Conservation (phyloP, 2,113 vertebrate genomes). For the Seriola rivoliana region DNA sequence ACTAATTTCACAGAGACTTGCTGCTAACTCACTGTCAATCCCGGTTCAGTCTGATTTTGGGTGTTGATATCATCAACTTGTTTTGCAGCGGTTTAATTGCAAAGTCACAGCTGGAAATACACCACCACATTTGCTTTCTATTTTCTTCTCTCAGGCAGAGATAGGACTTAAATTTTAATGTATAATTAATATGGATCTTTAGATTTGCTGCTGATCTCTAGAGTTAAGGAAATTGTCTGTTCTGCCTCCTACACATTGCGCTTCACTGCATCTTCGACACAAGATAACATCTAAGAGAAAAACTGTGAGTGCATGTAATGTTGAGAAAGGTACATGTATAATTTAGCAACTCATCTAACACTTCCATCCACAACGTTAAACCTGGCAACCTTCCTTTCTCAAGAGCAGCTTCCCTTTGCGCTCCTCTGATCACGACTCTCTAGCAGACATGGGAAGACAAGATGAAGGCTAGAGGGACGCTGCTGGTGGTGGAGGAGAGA, state of each 20-base stretch:
- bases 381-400: conserved; percentile 9
- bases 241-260: conserved; percentile 29
- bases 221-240: conserved; percentile 34
- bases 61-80: background rate
- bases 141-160: conserved; percentile 2
- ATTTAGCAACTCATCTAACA: conserved; percentile 42
- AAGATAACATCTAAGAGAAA: conserved; percentile 17
- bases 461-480: conserved; percentile 30
- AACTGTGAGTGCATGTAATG: conserved; percentile 8
- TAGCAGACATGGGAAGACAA: conserved; percentile 19
- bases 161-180: conserved; percentile 8
- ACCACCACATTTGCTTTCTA: conserved; percentile 4
- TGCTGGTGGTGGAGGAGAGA: conserved; percentile 22
- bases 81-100: conserved; percentile 26
- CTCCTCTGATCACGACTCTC: conserved; percentile 28
- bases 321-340: conserved; percentile 10
- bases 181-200: conserved; percentile 31
- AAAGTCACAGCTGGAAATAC: conserved; percentile 16
- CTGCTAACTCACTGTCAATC: conserved; percentile 7
- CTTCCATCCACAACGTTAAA: conserved; percentile 31
- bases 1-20: conserved; percentile 6
- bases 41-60: conserved; percentile 12
- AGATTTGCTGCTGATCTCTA: conserved; percentile 28
- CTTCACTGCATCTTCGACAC: conserved; percentile 23
- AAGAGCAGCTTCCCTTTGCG: conserved; percentile 17